Conservation (phyloP, 2,797 vertebrate species). For the Sebastes oblongus region DNA sequence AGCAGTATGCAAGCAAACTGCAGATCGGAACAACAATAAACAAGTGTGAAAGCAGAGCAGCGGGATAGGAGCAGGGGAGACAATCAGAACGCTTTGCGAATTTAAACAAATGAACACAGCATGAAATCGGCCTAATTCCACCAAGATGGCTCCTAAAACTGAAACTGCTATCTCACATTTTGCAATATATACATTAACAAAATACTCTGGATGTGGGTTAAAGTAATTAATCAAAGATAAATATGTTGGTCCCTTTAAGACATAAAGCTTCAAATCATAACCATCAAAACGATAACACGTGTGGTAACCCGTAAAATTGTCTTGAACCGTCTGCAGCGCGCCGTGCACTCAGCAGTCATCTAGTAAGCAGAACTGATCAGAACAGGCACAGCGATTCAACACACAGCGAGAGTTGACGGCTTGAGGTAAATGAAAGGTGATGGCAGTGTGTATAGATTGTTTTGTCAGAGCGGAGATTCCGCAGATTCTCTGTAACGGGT, state of each 20-base stretch:
- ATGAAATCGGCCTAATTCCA: not conserved
- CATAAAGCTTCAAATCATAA: not conserved
- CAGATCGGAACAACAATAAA: not conserved
- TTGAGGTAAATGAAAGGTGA: constrained; percentile 67
- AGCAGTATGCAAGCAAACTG: not conserved
- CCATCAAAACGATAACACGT: not conserved
- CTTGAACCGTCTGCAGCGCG: constrained; percentile 16
- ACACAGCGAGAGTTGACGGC: constrained; percentile 44
- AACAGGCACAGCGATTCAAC: constrained; percentile 61
- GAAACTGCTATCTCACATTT: not conserved
- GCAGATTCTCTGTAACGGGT: constrained; percentile 58
- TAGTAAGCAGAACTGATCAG: constrained; percentile 59
- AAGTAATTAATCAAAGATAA: not conserved
- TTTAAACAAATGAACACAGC: not conserved
- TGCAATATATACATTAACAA: not conserved
- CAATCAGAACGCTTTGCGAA: not conserved
- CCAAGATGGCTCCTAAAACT: not conserved
- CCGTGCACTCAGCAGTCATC: constrained; percentile 31
- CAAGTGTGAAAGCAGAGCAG: constrained; percentile 1
- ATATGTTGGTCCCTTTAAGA: not conserved
- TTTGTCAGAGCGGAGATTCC: constrained; percentile 68
- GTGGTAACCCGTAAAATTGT: constrained; percentile 22
- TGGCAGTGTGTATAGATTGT: constrained; percentile 63
- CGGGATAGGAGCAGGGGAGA: not conserved
- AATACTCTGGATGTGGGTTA: not conserved